Evolutionary conservation across 2,113 vertebrate species (phyloP).

Genomic region (Centropus unirufus): DNA sequence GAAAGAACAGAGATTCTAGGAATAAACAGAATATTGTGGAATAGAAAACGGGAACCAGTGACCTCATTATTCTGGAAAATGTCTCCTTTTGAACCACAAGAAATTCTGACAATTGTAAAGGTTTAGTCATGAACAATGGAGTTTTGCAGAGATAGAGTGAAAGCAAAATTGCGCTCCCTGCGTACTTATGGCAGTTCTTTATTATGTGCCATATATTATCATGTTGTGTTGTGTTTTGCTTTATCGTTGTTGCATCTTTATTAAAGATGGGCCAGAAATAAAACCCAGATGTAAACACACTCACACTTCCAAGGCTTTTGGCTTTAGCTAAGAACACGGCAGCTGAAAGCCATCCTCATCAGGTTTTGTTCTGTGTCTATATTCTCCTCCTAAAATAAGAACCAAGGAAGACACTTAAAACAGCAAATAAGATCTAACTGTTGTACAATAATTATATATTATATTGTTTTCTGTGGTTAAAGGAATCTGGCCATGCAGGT

Average conservation of each 20-base stretch:
- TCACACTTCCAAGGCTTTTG: slow-evolving; percentile 52
- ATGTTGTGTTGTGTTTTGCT: slow-evolving; percentile 54
- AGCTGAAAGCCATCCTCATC: slow-evolving; percentile 50
- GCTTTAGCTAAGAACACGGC: not conserved
- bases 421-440: slow-evolving; percentile 9
- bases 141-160: slow-evolving; percentile 58
- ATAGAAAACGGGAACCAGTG: slow-evolving; percentile 50
- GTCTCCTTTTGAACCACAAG: slow-evolving; percentile 61
- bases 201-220: slow-evolving; percentile 63
- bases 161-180: slow-evolving; percentile 56
- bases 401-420: not conserved
- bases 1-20: slow-evolving; percentile 63
- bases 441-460: slow-evolving; percentile 30
- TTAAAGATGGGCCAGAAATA: slow-evolving; percentile 63
- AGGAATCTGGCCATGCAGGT: not conserved
- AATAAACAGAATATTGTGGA: slow-evolving; percentile 66
- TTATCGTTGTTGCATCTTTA: slow-evolving; percentile 58
- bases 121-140: slow-evolving; percentile 42
- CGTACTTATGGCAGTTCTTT: slow-evolving; percentile 49
- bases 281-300: slow-evolving; percentile 68
- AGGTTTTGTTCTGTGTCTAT: slow-evolving; percentile 14
- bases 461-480: not conserved
- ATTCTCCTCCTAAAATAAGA: not conserved
- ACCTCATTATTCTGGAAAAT: slow-evolving; percentile 69
- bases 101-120: slow-evolving; percentile 58